These are phyloP conservation scores for Melanaphis sacchari DNA, from an alignment of 1,140 invertebrate species.

Conservation along the genomic window DNA sequence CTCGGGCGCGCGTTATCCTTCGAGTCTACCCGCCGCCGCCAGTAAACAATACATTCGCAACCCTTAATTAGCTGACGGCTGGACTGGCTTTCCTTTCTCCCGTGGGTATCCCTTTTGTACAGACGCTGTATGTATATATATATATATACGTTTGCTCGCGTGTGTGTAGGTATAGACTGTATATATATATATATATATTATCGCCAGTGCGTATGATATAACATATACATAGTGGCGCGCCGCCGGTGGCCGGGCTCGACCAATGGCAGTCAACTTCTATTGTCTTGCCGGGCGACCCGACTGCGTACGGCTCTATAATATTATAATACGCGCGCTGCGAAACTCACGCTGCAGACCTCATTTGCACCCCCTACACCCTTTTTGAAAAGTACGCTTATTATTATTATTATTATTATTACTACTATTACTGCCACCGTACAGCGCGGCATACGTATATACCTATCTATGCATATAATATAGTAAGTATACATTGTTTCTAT, in stretches of 20 bases:
- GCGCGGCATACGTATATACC: not conserved
- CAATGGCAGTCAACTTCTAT: constrained; percentile 40
- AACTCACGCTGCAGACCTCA: not conserved
- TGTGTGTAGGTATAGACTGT: not conserved
- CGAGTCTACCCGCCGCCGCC: not conserved
- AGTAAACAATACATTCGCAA: not conserved
- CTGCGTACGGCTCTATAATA: not conserved
- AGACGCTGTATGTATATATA: not conserved
- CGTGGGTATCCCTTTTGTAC: not conserved
- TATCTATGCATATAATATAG: not conserved
- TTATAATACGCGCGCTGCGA: not conserved
- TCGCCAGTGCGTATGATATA: not conserved
- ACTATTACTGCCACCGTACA: not conserved
- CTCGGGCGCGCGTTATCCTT: not conserved
- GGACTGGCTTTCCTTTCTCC: constrained; percentile 23
- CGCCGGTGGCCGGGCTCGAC: constrained; percentile 14
- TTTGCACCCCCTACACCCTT: not conserved
- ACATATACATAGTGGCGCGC: not conserved
- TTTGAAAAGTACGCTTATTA: not conserved
- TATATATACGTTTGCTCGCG: not conserved
- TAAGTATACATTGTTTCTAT: constrained; percentile 5
- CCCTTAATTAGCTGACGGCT: constrained; percentile 52
- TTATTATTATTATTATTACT: not conserved
- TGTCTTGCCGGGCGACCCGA: constrained; percentile 31
- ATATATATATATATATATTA: not conserved